These are phyloP conservation scores for Dendrophyllia cribrosa DNA, from an alignment of 64 coral and sea anemone species.

Conservation along the genomic window DNA sequence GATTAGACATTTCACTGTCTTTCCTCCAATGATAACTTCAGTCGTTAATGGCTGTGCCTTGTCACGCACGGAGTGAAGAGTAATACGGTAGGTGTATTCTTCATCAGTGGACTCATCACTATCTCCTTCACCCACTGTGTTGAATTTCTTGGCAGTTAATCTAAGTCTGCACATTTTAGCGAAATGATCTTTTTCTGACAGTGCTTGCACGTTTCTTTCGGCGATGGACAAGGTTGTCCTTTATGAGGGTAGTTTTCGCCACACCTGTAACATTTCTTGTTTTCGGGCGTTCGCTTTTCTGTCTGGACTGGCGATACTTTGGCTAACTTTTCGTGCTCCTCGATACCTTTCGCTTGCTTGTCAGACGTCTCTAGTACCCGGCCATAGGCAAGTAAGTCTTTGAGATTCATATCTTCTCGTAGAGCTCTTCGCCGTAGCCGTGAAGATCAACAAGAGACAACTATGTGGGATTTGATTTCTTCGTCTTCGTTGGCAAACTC, in stretches of 20 bases:
- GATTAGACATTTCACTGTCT: no score
- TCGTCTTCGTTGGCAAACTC: neutral
- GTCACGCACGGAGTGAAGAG: neutral
- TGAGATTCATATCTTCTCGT: slow-evolving; percentile 10
- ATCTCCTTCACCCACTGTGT: neutral
- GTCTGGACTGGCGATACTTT: neutral
- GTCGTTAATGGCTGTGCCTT: slow-evolving; percentile 11
- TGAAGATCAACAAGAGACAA: neutral
- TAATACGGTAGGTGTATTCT: slow-evolving; percentile 12
- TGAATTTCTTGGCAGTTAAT: slow-evolving; percentile 16
- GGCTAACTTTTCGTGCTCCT: neutral
- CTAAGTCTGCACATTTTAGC: neutral
- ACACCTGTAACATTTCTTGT: neutral
- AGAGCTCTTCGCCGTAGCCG: neutral
- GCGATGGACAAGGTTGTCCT: neutral
- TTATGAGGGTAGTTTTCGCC: neutral
- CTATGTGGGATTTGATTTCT: neutral
- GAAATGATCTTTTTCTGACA: slow-evolving; percentile 12
- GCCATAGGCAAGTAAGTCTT: slow-evolving; percentile 16
- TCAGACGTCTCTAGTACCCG: slow-evolving; percentile 1
- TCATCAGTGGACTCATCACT: slow-evolving; percentile 6
- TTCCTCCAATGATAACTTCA: neutral
- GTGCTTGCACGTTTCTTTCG: neutral
- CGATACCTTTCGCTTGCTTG: neutral
- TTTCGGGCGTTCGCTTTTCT: neutral